phyloP scores from a whole-genome alignment of 92 coral and sea anemone species.

The Epizoanthus illoricatus region DNA sequence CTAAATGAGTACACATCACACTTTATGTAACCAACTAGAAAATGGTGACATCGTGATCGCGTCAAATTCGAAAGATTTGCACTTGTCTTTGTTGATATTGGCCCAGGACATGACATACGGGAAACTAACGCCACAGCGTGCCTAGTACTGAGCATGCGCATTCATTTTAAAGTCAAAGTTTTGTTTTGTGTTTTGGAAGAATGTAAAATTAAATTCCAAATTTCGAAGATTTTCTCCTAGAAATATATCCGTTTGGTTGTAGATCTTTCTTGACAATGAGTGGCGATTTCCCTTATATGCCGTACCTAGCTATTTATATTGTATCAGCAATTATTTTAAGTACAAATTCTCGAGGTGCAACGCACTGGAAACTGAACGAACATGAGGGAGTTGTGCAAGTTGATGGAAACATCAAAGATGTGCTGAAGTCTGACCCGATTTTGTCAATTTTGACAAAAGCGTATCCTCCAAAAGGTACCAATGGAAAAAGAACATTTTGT shows the following conservation, averaged over 20 bases:
- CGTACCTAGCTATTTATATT: conserved; percentile 85
- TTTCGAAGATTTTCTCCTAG: not conserved
- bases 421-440: conserved; percentile 92
- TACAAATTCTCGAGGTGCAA: conserved; percentile 91
- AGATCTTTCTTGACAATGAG: conserved; percentile 53
- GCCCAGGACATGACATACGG: conserved; percentile 13
- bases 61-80: no score
- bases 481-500: conserved; percentile 62
- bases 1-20: no score
- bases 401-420: conserved; percentile 69
- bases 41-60: no score
- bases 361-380: conserved; percentile 96
- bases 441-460: conserved; percentile 87
- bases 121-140: not conserved
- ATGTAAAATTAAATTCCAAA: conserved; percentile 23
- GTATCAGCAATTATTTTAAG: conserved; percentile 88
- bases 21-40: no score
- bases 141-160: conserved; percentile 32
- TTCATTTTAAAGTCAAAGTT: not conserved
- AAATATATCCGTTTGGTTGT: conserved; percentile 1
- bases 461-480: conserved; percentile 79
- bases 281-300: conserved; percentile 80
- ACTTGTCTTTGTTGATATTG: no score
- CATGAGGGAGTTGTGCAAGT: conserved; percentile 89
- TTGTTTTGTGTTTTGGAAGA: conserved; percentile 26